Evolutionary conservation across 2,113 vertebrate genomes (phyloP).

Genomic region (Sebastes fasciatus): DNA sequence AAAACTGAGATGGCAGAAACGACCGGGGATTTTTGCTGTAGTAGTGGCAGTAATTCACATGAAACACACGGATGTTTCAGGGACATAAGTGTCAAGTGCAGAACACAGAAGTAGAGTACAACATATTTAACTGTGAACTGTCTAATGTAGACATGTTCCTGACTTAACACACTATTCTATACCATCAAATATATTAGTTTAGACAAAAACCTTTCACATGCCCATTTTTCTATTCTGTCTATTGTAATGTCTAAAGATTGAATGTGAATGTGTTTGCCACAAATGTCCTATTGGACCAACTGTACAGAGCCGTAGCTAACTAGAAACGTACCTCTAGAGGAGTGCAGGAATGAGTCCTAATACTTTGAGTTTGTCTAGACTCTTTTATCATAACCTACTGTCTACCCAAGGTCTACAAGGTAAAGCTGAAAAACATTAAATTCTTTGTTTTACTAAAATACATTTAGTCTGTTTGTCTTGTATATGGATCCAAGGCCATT

Average conservation of each 20-base stretch:
- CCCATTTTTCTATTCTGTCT: not conserved
- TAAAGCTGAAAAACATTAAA: constrained; percentile 8
- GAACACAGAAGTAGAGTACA: no score
- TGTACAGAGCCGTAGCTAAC: no score
- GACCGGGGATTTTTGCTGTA: not conserved
- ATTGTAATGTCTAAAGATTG: not conserved
- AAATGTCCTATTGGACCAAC: not conserved
- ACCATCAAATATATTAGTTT: not conserved
- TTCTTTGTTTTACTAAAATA: constrained; percentile 30
- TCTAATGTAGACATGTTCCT: not conserved
- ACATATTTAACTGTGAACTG: not conserved
- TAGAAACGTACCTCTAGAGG: no score
- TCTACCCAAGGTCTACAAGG: constrained; percentile 12
- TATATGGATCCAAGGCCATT: constrained; percentile 23
- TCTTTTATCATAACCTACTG: not conserved
- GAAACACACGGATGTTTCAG: not conserved
- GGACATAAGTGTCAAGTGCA: not conserved
- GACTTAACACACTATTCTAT: not conserved
- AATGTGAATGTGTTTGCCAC: not conserved
- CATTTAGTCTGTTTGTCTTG: not conserved
- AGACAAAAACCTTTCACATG: not conserved
- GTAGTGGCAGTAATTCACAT: not conserved
- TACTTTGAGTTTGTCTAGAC: not conserved
- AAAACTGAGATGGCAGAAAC: constrained; percentile 3
- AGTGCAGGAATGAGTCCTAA: no score